Evolutionary conservation across 2,797 vertebrate genomes (phyloP).

Genomic region (Anabacerthia variegaticeps): DNA sequence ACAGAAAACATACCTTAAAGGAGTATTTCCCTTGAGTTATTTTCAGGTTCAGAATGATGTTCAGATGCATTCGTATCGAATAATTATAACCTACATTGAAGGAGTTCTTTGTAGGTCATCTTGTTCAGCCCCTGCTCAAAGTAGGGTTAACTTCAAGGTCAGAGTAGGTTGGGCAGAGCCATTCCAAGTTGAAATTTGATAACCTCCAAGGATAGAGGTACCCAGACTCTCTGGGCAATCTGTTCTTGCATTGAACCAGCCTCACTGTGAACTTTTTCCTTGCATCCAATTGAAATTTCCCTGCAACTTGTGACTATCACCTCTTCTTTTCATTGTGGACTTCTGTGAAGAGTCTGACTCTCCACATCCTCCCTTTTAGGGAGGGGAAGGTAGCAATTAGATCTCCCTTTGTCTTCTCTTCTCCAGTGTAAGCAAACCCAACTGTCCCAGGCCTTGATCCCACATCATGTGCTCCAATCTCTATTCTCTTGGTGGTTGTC

Average conservation of each 20-base stretch:
- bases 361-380: neutral
- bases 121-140: neutral
- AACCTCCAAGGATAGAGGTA: neutral
- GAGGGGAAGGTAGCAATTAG: neutral
- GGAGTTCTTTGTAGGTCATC: neutral
- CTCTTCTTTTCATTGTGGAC: neutral
- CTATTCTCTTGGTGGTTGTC: neutral
- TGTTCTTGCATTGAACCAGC: neutral
- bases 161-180: neutral
- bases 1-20: neutral
- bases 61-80: neutral
- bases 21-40: neutral
- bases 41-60: neutral
- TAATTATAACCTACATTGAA: neutral
- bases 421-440: neutral
- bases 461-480: neutral
- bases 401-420: neutral
- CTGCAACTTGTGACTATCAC: neutral
- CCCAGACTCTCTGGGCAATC: neutral
- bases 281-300: neutral
- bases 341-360: neutral
- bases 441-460: neutral
- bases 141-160: neutral
- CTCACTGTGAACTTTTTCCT: neutral
- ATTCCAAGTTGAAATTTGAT: neutral